phyloP scores from a whole-genome alignment of 2,113 vertebrate genomes.

The Prunella fulvescens region DNA sequence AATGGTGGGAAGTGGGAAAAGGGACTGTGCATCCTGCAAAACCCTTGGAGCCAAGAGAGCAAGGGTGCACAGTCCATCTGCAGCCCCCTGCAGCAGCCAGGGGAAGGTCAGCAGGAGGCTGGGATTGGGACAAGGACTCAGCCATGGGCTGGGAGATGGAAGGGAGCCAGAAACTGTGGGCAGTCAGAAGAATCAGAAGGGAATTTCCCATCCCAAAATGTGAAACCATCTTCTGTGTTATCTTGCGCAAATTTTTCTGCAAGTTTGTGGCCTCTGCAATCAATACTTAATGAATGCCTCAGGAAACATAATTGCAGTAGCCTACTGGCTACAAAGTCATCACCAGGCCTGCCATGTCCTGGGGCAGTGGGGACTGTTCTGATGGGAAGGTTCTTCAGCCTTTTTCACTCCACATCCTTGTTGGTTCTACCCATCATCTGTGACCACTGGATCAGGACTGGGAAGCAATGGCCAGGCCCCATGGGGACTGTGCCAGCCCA shows the following conservation, averaged over 20 bases:
- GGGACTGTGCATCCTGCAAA: background rate
- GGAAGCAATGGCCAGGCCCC: background rate
- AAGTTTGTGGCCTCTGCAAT: background rate
- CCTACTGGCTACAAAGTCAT: background rate
- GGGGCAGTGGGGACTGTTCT: background rate
- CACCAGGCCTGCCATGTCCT: rapidly evolving
- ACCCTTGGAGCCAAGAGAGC: background rate
- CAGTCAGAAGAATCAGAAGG: background rate
- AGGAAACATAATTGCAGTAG: background rate
- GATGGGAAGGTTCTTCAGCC: background rate
- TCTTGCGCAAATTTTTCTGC: background rate
- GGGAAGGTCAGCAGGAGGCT: background rate
- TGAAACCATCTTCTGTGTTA: background rate
- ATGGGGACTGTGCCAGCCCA: background rate
- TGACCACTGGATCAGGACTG: background rate
- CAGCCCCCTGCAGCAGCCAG: background rate
- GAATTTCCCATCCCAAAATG: background rate
- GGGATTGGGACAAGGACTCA: background rate
- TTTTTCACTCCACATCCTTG: background rate
- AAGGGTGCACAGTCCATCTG: background rate
- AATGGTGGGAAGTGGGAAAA: background rate
- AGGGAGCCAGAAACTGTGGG: background rate
- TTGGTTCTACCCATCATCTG: background rate
- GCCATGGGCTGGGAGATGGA: background rate
- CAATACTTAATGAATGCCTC: rapidly evolving